A percentile compares a stretch with the other conserved stretches of the same genome.
These are phyloP conservation scores for Orius insidiosus DNA, from an alignment of 1,140 invertebrate species.

Conservation along the genomic window DNA sequence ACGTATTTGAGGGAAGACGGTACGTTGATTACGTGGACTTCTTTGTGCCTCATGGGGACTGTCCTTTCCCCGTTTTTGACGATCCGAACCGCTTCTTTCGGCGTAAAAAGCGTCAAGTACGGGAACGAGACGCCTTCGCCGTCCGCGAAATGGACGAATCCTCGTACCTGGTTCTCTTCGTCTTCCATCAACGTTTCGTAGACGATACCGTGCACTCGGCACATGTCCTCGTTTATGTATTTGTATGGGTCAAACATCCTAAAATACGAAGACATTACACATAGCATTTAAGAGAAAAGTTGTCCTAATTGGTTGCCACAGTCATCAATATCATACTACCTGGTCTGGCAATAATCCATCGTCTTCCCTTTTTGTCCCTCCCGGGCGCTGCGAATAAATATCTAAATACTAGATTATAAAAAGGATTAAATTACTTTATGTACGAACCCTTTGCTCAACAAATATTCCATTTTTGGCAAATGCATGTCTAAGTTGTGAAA, in stretches of 20 bases:
- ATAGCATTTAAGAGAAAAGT: no score
- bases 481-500: slow-evolving; percentile 55
- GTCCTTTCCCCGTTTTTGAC: slow-evolving; percentile 69
- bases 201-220: slow-evolving; percentile 53
- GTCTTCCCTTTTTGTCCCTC: slow-evolving; percentile 52
- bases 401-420: slow-evolving; percentile 23
- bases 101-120: slow-evolving; percentile 55
- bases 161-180: slow-evolving; percentile 57
- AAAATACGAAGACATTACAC: no score
- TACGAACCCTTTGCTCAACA: slow-evolving; percentile 49
- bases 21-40: slow-evolving; percentile 59
- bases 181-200: slow-evolving; percentile 68
- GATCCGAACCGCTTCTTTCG: slow-evolving; percentile 54
- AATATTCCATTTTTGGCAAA: slow-evolving; percentile 47
- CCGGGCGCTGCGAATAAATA: slow-evolving; percentile 64
- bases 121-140: slow-evolving; percentile 53
- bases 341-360: slow-evolving; percentile 57
- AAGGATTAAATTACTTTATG: no score
- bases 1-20: slow-evolving; percentile 60
- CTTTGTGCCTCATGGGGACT: slow-evolving; percentile 67
- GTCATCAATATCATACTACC: slow-evolving; percentile 38
- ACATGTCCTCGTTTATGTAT: slow-evolving; percentile 61
- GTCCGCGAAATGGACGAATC: slow-evolving; percentile 54
- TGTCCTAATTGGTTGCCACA: no score
- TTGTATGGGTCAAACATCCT: slow-evolving; percentile 65